These are phyloP conservation scores for Volucella zonaria DNA, from an alignment of 2,888 invertebrate genomes.

Conservation along the genomic window DNA sequence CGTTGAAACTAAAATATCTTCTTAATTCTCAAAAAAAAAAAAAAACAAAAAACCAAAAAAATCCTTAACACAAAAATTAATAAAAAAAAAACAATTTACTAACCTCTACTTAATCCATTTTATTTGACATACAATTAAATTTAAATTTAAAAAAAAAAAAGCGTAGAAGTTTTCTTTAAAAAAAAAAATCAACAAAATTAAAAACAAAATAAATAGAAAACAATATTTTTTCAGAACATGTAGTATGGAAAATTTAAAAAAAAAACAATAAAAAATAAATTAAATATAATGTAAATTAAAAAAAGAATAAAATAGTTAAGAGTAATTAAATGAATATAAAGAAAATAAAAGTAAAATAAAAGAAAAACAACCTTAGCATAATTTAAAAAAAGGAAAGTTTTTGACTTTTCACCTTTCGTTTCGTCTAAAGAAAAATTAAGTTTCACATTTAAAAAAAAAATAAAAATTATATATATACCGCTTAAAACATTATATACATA, in stretches of 20 bases:
- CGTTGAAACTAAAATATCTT: too few species aligned
- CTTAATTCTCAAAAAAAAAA: too few species aligned
- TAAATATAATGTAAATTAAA: slow-evolving; percentile 23
- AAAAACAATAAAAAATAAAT: background rate
- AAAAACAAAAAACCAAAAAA: too few species aligned
- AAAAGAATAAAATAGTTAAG: slow-evolving; percentile 69
- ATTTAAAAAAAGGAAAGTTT: slow-evolving; percentile 48
- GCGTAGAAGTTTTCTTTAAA: slow-evolving; percentile 34
- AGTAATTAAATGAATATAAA: slow-evolving; percentile 54
- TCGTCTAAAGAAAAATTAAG: slow-evolving; percentile 12
- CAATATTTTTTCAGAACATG: slow-evolving; percentile 66
- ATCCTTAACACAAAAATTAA: background rate
- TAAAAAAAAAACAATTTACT: background rate
- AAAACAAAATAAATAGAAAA: slow-evolving; percentile 40
- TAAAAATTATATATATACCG: slow-evolving; percentile 17
- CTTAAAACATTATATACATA: slow-evolving; percentile 2
- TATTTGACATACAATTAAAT: background rate
- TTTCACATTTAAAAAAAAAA: slow-evolving; percentile 22
- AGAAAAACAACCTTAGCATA: slow-evolving; percentile 53
- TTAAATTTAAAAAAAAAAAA: slow-evolving; percentile 26
- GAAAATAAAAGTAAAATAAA: slow-evolving; percentile 35
- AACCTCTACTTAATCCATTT: background rate
- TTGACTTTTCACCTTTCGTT: slow-evolving; percentile 38
- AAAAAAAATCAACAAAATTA: slow-evolving; percentile 30
- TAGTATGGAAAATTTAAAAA: slow-evolving; percentile 56